These are phyloP conservation scores for Pomatostomus ruficeps DNA, from an alignment of 2,113 vertebrate species.

Conservation along the genomic window DNA sequence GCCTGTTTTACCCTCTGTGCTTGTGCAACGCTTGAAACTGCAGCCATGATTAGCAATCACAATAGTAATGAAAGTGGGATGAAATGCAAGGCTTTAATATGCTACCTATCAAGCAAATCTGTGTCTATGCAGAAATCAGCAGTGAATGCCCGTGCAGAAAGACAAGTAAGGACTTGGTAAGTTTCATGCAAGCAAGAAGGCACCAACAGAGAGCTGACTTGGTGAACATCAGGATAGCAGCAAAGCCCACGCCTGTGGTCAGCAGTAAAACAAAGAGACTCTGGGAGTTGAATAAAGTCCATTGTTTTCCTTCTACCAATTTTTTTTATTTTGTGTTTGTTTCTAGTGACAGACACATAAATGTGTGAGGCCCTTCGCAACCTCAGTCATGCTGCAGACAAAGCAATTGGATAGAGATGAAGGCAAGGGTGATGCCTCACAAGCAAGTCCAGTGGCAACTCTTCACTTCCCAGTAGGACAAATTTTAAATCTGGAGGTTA, in stretches of 20 bases:
- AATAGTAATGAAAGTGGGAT: neutral
- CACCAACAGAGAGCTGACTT: neutral
- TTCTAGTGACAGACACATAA: neutral
- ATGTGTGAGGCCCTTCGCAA: neutral
- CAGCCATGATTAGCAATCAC: neutral
- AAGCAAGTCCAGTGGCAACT: neutral
- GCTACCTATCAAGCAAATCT: neutral
- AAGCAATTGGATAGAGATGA: conserved; percentile 4
- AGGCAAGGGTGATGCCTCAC: neutral
- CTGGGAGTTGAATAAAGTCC: neutral
- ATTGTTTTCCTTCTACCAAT: neutral
- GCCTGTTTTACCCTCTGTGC: neutral
- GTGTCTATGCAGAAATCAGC: neutral
- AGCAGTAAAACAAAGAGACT: conserved; percentile 13
- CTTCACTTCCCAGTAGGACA: neutral
- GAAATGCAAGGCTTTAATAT: neutral
- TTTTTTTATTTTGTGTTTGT: conserved; percentile 3
- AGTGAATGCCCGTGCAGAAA: neutral
- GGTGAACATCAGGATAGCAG: neutral
- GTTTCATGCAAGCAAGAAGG: neutral
- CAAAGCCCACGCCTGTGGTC: neutral
- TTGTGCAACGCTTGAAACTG: neutral
- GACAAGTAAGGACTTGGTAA: neutral
- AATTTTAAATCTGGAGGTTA: neutral
- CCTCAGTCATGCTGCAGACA: neutral